Conservation (phyloP, 2,113 vertebrate genomes). For the Saguinus imperator region DNA sequence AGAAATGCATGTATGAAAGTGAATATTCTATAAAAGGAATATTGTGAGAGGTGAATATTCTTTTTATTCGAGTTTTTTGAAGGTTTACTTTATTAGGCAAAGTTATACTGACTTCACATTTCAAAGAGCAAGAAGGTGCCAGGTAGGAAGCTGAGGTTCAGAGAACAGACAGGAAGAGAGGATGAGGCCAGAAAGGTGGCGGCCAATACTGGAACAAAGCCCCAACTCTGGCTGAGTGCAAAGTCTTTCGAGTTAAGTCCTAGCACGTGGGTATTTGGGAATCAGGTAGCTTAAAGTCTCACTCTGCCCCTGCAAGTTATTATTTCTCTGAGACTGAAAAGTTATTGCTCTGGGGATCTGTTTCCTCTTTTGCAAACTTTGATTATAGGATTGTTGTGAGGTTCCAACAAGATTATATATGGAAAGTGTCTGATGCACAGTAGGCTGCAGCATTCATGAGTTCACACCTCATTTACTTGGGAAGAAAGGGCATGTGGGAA, state of each 20-base stretch:
- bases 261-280: fast-evolving
- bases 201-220: too few relatives aligned
- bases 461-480: neutral
- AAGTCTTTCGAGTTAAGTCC: neutral
- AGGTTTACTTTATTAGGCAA: neutral
- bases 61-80: neutral
- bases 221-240: neutral
- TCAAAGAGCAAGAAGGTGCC: neutral
- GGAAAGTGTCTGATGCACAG: neutral
- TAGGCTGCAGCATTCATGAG: neutral
- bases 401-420: neutral
- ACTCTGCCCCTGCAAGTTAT: neutral
- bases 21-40: too few relatives aligned
- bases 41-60: neutral
- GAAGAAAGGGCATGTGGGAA: neutral
- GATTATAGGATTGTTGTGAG: neutral
- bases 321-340: neutral
- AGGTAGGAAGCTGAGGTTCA: neutral
- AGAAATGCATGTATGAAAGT: too few relatives aligned
- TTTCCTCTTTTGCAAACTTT: neutral
- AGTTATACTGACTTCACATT: neutral
- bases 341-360: neutral
- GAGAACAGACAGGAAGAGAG: neutral
- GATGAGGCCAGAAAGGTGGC: neutral
- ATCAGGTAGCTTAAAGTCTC: neutral